Percentiles rank a stretch among this genome's conserved stretches.
These are phyloP conservation scores for Pollenia angustigena DNA, from an alignment of 2,888 invertebrate genomes.

Conservation along the genomic window DNA sequence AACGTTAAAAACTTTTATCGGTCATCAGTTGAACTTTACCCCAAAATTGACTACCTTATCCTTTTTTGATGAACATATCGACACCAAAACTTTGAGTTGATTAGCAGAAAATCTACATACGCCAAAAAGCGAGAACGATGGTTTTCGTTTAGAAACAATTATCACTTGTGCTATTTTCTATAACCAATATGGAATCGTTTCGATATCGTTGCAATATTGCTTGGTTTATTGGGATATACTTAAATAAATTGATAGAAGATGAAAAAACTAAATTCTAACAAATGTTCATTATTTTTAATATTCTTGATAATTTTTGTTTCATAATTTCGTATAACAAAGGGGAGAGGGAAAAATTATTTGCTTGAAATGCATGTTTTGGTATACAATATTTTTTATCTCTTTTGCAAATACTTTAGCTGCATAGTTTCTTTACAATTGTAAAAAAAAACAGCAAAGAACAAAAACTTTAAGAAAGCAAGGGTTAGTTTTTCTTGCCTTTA, in stretches of 20 bases:
- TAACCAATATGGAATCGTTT: no score
- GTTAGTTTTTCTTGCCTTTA: constrained; percentile 43
- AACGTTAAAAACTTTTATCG: no score
- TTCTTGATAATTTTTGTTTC: constrained; percentile 38
- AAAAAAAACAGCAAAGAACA: not conserved
- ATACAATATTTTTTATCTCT: not conserved
- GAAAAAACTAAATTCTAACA: not conserved
- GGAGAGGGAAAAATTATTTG: constrained; percentile 10
- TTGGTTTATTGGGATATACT: no score
- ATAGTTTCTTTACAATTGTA: constrained; percentile 9
- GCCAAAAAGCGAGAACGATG: no score
- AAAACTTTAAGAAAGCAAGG: not conserved
- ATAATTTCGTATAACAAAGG: not conserved
- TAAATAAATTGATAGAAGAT: not conserved
- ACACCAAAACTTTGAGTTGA: no score
- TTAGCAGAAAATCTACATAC: no score
- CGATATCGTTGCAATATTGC: no score
- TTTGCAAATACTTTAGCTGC: not conserved
- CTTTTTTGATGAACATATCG: no score
- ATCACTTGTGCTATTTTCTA: no score
- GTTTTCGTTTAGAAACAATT: no score
- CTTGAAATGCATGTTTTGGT: constrained; percentile 22
- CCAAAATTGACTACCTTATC: no score
- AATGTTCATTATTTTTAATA: constrained; percentile 33
- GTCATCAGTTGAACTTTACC: no score